Evolutionary conservation across 2,797 vertebrate genomes (phyloP).

Genomic region (Gephyroberyx darwinii): DNA sequence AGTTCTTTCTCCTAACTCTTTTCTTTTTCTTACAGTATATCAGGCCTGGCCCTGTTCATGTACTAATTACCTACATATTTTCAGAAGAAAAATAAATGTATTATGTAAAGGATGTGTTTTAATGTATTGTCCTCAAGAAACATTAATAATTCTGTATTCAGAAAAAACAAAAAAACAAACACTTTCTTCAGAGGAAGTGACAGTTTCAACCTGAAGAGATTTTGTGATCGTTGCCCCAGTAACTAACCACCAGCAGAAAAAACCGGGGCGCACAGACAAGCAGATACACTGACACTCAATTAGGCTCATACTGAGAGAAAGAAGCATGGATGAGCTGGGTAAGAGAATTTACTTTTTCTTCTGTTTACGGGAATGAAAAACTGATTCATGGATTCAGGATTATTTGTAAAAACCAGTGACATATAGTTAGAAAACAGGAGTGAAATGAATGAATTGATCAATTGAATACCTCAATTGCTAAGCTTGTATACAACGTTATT

Average conservation of each 20-base stretch:
- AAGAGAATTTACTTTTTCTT: slow-evolving; percentile 49
- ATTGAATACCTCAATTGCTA: neutral
- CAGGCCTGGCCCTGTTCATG: too few species aligned
- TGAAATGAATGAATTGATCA: neutral
- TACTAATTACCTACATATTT: too few species aligned
- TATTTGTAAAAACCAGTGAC: neutral
- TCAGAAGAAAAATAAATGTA: too few species aligned
- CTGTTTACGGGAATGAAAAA: slow-evolving; percentile 2
- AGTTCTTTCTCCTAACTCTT: too few species aligned
- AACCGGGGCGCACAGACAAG: neutral
- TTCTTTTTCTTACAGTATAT: too few species aligned
- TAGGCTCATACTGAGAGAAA: slow-evolving; percentile 22
- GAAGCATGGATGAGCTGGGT: slow-evolving; percentile 80
- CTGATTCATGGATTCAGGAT: neutral
- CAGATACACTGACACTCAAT: slow-evolving; percentile 1
- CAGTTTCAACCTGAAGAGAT: slow-evolving; percentile 25
- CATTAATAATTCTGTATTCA: neutral
- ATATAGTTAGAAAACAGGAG: neutral
- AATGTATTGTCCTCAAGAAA: neutral
- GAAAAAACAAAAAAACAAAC: slow-evolving; percentile 11
- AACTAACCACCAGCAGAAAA: slow-evolving; percentile 33
- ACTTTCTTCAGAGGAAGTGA: slow-evolving; percentile 61
- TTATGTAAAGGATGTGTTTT: too few species aligned
- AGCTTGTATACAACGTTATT: too few species aligned
- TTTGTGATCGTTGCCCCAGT: slow-evolving; percentile 38